A percentile compares a stretch with the other conserved stretches of the same genome.
These are phyloP conservation scores for Tribolium madens DNA, from an alignment of 1,140 invertebrate genomes.

Conservation along the genomic window DNA sequence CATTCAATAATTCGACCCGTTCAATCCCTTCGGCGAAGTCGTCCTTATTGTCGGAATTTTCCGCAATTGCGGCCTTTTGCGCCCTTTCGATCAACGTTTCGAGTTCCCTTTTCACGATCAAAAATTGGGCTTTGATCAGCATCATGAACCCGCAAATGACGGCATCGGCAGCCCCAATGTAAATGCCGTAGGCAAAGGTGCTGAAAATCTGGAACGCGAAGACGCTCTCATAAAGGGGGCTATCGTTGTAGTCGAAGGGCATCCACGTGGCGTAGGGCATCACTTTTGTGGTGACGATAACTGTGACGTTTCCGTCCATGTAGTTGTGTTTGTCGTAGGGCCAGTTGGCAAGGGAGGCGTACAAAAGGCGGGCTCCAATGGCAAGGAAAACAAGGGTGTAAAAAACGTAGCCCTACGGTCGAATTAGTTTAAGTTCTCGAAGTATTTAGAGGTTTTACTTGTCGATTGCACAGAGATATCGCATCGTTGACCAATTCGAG, in stretches of 20 bases:
- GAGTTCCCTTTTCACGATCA: constrained; percentile 41
- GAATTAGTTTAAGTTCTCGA: background rate
- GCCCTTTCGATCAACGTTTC: constrained; percentile 12
- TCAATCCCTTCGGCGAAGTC: background rate
- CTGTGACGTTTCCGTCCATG: constrained; percentile 16
- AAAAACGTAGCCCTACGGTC: constrained; percentile 21
- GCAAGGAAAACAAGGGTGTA: background rate
- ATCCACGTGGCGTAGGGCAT: constrained; percentile 42
- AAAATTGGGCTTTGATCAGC: constrained; percentile 47
- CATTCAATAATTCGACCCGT: background rate
- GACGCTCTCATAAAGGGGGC: constrained; percentile 41
- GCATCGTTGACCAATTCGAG: constrained; percentile 39
- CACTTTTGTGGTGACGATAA: constrained; percentile 5
- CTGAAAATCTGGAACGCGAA: constrained; percentile 19
- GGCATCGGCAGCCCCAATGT: constrained; percentile 44
- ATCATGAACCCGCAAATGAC: constrained; percentile 44
- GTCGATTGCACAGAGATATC: constrained; percentile 17
- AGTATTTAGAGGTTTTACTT: constrained; percentile 8
- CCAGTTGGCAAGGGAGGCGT: background rate
- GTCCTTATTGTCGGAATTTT: background rate
- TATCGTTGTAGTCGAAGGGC: constrained; percentile 29
- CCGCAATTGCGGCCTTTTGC: background rate
- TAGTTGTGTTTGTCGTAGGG: constrained; percentile 5
- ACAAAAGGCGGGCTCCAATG: background rate
- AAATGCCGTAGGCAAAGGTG: constrained; percentile 20